Evolutionary conservation across 2,113 vertebrate species (phyloP), one percentile per base, ranked within the genome.

Genomic region (Paralichthys olivaceus): DNA sequence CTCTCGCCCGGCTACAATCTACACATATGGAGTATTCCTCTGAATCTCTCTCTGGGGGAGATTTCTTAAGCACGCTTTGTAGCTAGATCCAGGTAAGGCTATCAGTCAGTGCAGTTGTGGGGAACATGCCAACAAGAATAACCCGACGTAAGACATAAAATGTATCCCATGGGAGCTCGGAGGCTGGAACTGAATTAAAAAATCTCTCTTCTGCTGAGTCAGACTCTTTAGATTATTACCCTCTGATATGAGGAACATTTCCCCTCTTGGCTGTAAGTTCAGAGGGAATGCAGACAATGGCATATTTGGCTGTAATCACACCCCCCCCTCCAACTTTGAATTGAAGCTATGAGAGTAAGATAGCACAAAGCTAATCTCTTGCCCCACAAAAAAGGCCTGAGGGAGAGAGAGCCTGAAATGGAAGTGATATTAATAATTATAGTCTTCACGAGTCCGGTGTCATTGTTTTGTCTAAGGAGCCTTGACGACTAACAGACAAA

Each of bases 151-250:
- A 89, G 87, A 90, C 72, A 85, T 66, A 72, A 88, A 87, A 91
- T 90, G 80, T 49, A 77, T 90, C 90, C 72, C 57, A 26, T 32
- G 78, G 85, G 89, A 86, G 80, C 72, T 86, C 40, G 40, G 82
- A 86, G 59, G 67, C 80, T 76, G 77, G 85, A 83, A 9, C 81
- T 68, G 84, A 93, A 93, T 92, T 90, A 86, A 90, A 91, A 91
- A 90, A 82, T 77, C 79, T 86, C 23, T 75, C 80, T 91, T 92
- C 83, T 92, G 93, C 92, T 92, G 91, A 90, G 85, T 93, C 92
- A 87, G 89, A 81, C 72, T 75, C 59, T 93, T 89, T 77, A 81
- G 84, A 89, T 92, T 92, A 94, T 93, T 93, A 90, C 80, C 67
- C 71, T 23, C 75, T 75, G 87, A 93, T 92, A 90, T 87, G 79